A percentile compares a stretch with the other conserved stretches of the same genome.
Conservation (phyloP, 1,140 invertebrate genomes). For the Aphidius ervi region DNA sequence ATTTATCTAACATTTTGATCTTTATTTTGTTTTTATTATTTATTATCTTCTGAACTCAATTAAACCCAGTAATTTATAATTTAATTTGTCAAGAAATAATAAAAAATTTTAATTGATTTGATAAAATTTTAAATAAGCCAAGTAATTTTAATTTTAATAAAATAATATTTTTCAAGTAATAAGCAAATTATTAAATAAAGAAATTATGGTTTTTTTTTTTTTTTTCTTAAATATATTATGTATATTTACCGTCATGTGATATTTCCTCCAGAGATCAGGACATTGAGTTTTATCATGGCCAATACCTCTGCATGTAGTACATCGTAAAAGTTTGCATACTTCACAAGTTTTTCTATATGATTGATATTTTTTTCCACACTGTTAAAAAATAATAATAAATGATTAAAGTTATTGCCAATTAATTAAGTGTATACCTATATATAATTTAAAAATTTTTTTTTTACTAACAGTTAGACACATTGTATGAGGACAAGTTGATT, state of each 20-base stretch:
- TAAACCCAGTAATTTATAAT: too few species aligned
- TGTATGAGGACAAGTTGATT: conserved; percentile 59
- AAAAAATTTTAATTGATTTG: too few species aligned
- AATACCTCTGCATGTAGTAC: conserved; percentile 56
- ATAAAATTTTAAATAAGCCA: too few species aligned
- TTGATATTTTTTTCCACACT: conserved; percentile 62
- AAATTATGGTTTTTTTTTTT: not conserved
- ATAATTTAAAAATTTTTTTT: conserved; percentile 8
- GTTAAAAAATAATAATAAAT: conserved; percentile 27
- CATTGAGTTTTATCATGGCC: conserved; percentile 60
- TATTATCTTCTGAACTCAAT: too few species aligned
- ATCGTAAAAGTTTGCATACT: conserved; percentile 51
- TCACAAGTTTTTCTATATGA: conserved; percentile 60
- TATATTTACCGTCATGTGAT: conserved; percentile 61
- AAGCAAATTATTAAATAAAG: too few species aligned
- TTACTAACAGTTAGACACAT: conserved; percentile 63
- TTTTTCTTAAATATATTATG: conserved; percentile 10
- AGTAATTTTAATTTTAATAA: too few species aligned
- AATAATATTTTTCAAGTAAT: too few species aligned
- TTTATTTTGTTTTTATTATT: not conserved
- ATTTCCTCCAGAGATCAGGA: conserved; percentile 66
- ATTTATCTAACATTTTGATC: not conserved
- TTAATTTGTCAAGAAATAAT: too few species aligned
- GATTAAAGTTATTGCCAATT: conserved; percentile 1
- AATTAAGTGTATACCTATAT: conserved; percentile 10